Percentiles rank a stretch among this genome's conserved stretches.
phyloP scores from a whole-genome alignment of 2,797 vertebrate genomes.

The Alcedo quadribrachys region DNA sequence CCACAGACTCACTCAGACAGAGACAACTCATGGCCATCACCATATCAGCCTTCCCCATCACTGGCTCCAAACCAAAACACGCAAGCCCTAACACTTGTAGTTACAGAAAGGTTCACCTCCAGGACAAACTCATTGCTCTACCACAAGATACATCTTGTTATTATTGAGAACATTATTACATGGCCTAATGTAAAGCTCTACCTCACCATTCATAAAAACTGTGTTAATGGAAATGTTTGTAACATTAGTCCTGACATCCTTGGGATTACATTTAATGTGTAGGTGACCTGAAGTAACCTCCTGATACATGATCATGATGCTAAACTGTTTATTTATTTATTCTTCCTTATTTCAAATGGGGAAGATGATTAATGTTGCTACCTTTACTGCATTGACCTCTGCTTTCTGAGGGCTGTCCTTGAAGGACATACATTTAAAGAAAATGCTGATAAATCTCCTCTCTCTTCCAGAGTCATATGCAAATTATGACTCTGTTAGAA shows the following conservation, averaged over 20 bases:
- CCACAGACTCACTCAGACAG: background rate
- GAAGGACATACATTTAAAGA: constrained; percentile 75
- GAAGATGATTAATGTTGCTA: constrained; percentile 81
- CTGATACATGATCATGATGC: constrained; percentile 70
- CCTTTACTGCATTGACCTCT: constrained; percentile 73
- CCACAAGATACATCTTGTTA: background rate
- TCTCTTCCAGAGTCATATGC: constrained; percentile 63
- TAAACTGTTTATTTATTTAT: constrained; percentile 81
- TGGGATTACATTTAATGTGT: constrained; percentile 75
- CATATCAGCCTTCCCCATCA: background rate
- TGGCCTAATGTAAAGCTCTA: constrained; percentile 4
- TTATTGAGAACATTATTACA: constrained; percentile 33
- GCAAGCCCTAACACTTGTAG: background rate
- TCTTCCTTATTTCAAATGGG: constrained; percentile 68
- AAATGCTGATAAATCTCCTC: constrained; percentile 79
- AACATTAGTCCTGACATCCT: constrained; percentile 68
- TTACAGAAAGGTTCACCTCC: background rate
- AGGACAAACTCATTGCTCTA: background rate
- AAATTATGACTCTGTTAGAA: constrained; percentile 45
- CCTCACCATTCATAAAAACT: background rate
- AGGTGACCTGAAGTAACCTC: constrained; percentile 69
- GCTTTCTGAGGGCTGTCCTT: constrained; percentile 72
- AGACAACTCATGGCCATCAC: background rate
- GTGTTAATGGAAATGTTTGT: background rate
- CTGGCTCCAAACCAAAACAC: background rate